Percentiles rank a stretch among this genome's conserved stretches.
Evolutionary conservation across 2,888 invertebrate species (phyloP).

Genomic region (Diogma glabrata): DNA sequence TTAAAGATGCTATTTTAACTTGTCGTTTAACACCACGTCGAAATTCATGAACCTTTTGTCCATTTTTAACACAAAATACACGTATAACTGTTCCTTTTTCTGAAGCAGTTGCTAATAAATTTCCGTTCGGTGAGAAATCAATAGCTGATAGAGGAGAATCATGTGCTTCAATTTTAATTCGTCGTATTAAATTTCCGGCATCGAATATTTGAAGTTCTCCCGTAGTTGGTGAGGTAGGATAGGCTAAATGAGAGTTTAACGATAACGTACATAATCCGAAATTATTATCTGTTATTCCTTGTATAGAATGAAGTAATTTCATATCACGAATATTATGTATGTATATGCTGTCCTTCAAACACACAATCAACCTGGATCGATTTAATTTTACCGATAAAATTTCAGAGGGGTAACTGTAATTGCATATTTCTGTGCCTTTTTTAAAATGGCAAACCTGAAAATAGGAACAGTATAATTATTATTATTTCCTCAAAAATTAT

Average conservation of each 20-base stretch:
- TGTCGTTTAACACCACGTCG: conserved; percentile 35
- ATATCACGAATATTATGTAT: conserved; percentile 37
- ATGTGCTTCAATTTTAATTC: conserved; percentile 32
- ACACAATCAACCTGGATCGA: conserved; percentile 32
- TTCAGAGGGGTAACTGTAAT: conserved; percentile 34
- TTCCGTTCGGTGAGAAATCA: conserved; percentile 32
- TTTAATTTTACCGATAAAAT: conserved; percentile 35
- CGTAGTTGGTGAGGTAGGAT: conserved; percentile 25
- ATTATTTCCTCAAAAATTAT: no score
- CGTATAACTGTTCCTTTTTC: conserved; percentile 37
- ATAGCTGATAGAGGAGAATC: conserved; percentile 33
- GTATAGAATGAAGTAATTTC: conserved; percentile 35
- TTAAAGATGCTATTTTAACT: conserved; percentile 33
- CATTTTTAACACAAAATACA: conserved; percentile 35
- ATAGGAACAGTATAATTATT: neutral
- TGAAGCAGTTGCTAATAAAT: conserved; percentile 34
- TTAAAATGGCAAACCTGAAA: conserved; percentile 28
- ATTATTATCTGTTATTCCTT: conserved; percentile 31
- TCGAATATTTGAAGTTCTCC: conserved; percentile 35
- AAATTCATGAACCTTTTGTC: conserved; percentile 35
- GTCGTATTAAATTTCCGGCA: conserved; percentile 27
- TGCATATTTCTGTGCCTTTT: conserved; percentile 36
- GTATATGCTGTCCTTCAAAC: conserved; percentile 31
- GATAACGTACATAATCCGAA: conserved; percentile 33
- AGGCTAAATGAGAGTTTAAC: conserved; percentile 33